Evolutionary conservation across 2,888 invertebrate genomes (phyloP), one percentile per base, ranked within the genome.

Genomic region (Rhorus exstirpatorius): DNA sequence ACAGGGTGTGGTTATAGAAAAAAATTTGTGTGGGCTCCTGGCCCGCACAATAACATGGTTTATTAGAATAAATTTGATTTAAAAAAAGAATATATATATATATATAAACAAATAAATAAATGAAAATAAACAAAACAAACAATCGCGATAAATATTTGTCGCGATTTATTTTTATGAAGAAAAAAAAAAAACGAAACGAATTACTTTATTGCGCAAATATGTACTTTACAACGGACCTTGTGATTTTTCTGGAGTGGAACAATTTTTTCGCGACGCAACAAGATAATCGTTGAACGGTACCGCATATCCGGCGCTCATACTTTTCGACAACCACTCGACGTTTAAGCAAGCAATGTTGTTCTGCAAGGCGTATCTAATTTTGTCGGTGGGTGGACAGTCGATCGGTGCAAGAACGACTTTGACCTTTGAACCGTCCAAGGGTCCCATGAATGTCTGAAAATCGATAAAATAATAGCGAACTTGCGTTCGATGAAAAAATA

Each of bases 261-360:
- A 95, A 6, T 94, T 94, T 35, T 95, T 94, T 0, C 94, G 94
- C 0, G 94, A 86, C 21, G 63, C 51, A 0, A 96, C 94, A 68
- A 94, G 93, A 87, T 95, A 96, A 63, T 94, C 92, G 1, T 94
- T 94, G 14, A 95, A 93, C 0, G 96, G 95, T 49, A 97, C 87
- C 0, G 96, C 95, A 83, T 95, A 96, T 0, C 97, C 97, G 26
- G 94, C 94, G 26, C 94, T 93, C 0, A 96, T 94, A n/a, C 97
- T 97, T 35, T 97, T 96, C 74, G 94, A 94, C 46, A 98, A 94
- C 98, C 99, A 99, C 1, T 96, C 93, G 0, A 96, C 94, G 12
- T 94, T 93, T 0, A 98, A 95, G 87, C 98, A 97, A 46, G 95
- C 94, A n/a, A 96, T 93, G 46, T 93, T 93, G 93, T 95, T 95